Evolutionary conservation across 2,113 vertebrate genomes (phyloP).

Genomic region (Muntiacus muntjak): DNA sequence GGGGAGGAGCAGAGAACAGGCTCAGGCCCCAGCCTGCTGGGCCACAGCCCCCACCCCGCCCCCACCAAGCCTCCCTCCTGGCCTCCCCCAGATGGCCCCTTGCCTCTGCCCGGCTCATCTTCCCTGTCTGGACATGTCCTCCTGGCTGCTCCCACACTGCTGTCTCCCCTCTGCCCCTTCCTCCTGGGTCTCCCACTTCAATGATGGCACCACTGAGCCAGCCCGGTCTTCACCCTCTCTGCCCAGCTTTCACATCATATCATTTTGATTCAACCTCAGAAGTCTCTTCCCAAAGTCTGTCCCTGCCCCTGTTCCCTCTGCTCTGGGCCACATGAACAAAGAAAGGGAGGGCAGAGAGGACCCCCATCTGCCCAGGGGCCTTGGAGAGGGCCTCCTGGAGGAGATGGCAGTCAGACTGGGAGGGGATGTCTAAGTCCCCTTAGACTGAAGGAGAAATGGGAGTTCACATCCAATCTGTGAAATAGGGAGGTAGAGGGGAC

Average conservation of each 20-base stretch:
- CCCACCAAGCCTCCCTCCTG: neutral
- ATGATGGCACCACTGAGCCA: neutral
- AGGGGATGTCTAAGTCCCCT: neutral
- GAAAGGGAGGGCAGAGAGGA: neutral
- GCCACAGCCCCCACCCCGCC: accelerated
- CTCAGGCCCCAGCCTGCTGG: neutral
- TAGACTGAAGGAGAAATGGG: neutral
- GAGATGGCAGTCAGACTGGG: neutral
- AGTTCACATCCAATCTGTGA: neutral
- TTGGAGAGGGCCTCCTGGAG: neutral
- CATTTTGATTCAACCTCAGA: neutral
- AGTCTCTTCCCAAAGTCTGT: neutral
- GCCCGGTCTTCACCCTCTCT: neutral
- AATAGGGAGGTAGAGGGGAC: neutral
- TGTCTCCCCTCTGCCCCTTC: neutral
- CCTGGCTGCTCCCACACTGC: accelerated
- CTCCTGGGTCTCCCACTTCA: neutral
- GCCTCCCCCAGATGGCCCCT: neutral
- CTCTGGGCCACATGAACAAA: neutral
- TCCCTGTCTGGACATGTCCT: too few species aligned
- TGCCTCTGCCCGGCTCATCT: neutral
- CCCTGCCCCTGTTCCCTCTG: neutral
- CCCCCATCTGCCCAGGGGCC: neutral
- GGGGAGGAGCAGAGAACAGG: neutral
- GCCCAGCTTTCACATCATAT: neutral